Conservation (phyloP, 2,888 invertebrate genomes). For the Drosophila dives region DNA sequence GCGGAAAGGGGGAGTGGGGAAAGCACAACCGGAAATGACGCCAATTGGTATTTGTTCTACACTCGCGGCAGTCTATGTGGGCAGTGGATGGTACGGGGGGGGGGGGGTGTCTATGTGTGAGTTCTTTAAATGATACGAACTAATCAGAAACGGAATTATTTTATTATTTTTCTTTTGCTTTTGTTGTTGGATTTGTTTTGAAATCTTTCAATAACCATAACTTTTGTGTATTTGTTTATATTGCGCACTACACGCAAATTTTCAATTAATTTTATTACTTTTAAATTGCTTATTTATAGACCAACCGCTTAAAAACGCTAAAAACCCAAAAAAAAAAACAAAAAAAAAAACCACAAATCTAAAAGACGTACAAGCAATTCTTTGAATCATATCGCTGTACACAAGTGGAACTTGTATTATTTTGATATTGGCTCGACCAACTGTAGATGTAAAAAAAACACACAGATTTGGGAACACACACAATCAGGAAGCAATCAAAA, state of each 20-base stretch:
- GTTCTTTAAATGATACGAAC: constrained; percentile 30
- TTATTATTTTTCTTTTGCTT: background rate
- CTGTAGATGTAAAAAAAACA: constrained; percentile 12
- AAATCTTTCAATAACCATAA: constrained; percentile 18
- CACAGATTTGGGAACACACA: constrained; percentile 26
- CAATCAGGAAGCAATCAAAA: constrained; percentile 33
- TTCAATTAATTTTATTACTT: constrained; percentile 52
- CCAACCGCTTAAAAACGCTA: background rate
- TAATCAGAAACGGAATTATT: constrained; percentile 46
- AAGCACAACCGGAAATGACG: constrained; percentile 52
- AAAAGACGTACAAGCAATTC: constrained; percentile 14
- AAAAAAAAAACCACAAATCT: background rate
- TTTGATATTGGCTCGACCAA: constrained; percentile 27
- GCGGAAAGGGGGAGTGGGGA: background rate
- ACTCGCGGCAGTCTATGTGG: background rate
- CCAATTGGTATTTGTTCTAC: constrained; percentile 29
- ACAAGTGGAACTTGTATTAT: constrained; percentile 46
- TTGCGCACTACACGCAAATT: constrained; percentile 47
- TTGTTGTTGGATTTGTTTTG: background rate
- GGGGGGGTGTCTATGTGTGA: background rate
- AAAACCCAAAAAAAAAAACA: constrained; percentile 15
- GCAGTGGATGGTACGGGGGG: background rate
- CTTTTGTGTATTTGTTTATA: constrained; percentile 36
- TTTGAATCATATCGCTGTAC: constrained; percentile 53
- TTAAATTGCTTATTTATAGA: constrained; percentile 38